A percentile compares a stretch with the other conserved stretches of the same genome.
These are phyloP conservation scores for Zingel zingel DNA, from an alignment of 2,113 vertebrate species.

Conservation along the genomic window DNA sequence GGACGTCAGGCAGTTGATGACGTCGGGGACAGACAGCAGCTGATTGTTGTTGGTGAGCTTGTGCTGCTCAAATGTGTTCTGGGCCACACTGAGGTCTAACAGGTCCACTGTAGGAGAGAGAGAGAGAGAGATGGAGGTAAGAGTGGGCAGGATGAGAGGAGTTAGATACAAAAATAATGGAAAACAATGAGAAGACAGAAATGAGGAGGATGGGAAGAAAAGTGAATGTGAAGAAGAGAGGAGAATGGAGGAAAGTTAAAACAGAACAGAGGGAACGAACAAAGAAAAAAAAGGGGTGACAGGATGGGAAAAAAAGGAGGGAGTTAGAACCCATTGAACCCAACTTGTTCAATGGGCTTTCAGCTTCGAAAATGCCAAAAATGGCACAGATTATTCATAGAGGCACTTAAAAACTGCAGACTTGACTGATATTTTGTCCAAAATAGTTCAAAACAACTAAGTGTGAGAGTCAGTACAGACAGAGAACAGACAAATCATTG, in stretches of 20 bases:
- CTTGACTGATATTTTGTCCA: slow-evolving; percentile 45
- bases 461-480: slow-evolving; percentile 17
- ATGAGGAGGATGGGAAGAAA: not conserved
- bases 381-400: slow-evolving; percentile 42
- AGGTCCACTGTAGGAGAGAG: slow-evolving; percentile 89
- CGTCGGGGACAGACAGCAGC: slow-evolving; percentile 91
- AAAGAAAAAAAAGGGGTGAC: slow-evolving; percentile 24
- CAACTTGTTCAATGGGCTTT: slow-evolving; percentile 28
- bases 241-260: slow-evolving; percentile 4
- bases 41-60: slow-evolving; percentile 92
- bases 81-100: slow-evolving; percentile 92
- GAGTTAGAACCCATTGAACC: slow-evolving; percentile 19
- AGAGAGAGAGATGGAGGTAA: not conserved
- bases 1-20: slow-evolving; percentile 95
- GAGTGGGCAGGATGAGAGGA: not conserved
- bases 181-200: not conserved
- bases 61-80: slow-evolving; percentile 93
- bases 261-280: slow-evolving; percentile 12
- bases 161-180: not conserved
- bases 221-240: not conserved
- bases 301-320: not conserved
- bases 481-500: slow-evolving; percentile 29
- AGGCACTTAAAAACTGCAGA: slow-evolving; percentile 37
- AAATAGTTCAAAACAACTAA: slow-evolving; percentile 58
- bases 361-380: slow-evolving; percentile 26